These are phyloP conservation scores for Xerus inauris DNA, from an alignment of 2,113 vertebrate species.

Conservation along the genomic window DNA sequence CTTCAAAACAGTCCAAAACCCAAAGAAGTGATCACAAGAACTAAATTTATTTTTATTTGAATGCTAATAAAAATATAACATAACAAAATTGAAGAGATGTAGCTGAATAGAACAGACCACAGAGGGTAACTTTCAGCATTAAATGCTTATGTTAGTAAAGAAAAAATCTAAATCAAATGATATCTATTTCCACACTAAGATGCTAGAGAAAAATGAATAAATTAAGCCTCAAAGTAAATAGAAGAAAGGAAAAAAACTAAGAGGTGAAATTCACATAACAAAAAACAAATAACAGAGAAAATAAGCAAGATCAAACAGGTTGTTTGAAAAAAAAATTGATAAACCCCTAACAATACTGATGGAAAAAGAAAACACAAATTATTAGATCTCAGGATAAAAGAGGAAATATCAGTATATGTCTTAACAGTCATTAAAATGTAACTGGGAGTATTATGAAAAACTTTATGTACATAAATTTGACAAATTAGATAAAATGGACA, in stretches of 20 bases:
- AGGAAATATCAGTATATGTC: not conserved
- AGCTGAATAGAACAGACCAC: not conserved
- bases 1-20: not conserved
- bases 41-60: not conserved
- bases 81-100: not conserved
- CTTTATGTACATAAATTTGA: not conserved
- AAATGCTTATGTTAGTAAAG: not conserved
- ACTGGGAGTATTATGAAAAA: too few species aligned
- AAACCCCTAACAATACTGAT: not conserved
- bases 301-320: not conserved
- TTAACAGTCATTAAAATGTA: not conserved
- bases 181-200: not conserved
- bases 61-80: not conserved
- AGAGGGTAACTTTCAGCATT: not conserved
- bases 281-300: not conserved
- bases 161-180: not conserved
- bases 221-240: not conserved
- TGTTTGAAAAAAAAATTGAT: not conserved
- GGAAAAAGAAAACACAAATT: not conserved
- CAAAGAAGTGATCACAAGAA: conserved; percentile 1
- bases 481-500: not conserved
- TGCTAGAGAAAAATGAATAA: not conserved
- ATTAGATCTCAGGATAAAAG: not conserved
- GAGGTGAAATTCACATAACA: not conserved
- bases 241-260: not conserved